Conservation (phyloP, 2,888 invertebrate species). For the Dolichopus griseipennis region DNA sequence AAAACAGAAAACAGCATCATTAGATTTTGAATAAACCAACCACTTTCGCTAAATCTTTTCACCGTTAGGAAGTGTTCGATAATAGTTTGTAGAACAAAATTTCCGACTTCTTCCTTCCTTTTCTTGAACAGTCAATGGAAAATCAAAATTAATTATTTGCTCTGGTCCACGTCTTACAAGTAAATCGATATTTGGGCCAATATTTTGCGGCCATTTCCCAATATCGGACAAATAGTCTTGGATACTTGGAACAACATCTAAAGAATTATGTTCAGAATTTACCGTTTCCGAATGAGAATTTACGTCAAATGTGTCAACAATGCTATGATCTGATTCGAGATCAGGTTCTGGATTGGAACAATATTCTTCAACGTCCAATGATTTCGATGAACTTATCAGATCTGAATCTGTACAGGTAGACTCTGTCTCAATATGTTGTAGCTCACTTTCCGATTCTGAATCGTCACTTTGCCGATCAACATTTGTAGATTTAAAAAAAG, state of each 20-base stretch:
- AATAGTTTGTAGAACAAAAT: constrained; percentile 10
- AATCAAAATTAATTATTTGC: background rate
- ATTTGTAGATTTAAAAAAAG: constrained; percentile 1
- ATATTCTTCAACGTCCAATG: background rate
- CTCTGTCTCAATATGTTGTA: too few species aligned
- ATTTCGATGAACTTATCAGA: too few species aligned
- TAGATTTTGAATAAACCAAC: background rate
- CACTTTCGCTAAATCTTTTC: background rate
- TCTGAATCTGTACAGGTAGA: too few species aligned
- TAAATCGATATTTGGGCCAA: background rate
- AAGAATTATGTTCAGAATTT: background rate
- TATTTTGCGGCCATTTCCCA: constrained; percentile 1
- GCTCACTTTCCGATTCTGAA: too few species aligned
- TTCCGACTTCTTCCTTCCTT: constrained; percentile 9
- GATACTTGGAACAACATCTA: constrained; percentile 5
- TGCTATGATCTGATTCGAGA: background rate
- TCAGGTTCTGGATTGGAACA: too few species aligned
- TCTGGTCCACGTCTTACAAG: background rate
- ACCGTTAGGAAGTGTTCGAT: constrained; percentile 10
- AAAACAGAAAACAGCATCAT: background rate
- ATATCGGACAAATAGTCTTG: background rate
- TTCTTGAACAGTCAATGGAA: background rate
- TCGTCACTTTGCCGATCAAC: background rate
- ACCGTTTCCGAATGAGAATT: background rate
- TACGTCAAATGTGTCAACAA: background rate